A percentile compares a stretch with the other conserved stretches of the same genome.
Conservation (phyloP, 2,797 vertebrate species). For the Phoxinus dragarum region DNA sequence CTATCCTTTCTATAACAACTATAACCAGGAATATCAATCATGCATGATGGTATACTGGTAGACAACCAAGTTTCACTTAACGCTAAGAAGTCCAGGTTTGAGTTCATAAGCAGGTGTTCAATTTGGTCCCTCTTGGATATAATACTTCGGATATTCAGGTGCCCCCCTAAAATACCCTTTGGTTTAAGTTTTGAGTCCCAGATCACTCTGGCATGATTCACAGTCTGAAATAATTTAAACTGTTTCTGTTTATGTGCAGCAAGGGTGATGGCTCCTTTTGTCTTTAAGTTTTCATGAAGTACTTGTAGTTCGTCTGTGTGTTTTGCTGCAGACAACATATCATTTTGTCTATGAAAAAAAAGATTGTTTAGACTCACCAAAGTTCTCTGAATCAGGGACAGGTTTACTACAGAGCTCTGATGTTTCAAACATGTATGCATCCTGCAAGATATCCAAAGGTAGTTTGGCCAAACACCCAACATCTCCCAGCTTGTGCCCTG, state of each 20-base stretch:
- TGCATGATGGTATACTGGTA: not conserved
- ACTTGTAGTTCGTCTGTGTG: not conserved
- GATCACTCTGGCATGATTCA: not conserved
- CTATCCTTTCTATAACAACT: not conserved
- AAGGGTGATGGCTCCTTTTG: not conserved
- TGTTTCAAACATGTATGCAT: not conserved
- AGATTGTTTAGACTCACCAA: too few species aligned
- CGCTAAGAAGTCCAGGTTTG: not conserved
- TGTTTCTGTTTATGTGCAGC: not conserved
- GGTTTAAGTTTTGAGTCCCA: not conserved
- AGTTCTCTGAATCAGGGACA: too few species aligned
- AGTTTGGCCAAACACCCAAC: not conserved
- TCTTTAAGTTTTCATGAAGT: not conserved
- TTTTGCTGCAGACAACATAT: not conserved
- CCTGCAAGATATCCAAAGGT: not conserved
- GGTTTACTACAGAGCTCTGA: too few species aligned
- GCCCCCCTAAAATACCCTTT: not conserved
- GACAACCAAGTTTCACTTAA: not conserved
- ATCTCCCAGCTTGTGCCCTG: not conserved
- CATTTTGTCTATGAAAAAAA: too few species aligned
- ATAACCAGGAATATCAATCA: not conserved
- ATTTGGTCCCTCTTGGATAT: not conserved
- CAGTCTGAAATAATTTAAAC: not conserved
- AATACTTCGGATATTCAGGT: not conserved
- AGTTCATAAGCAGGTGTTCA: not conserved